Evolutionary conservation across 2,797 vertebrate species (phyloP).

Genomic region (Pseudomugil tenellus): DNA sequence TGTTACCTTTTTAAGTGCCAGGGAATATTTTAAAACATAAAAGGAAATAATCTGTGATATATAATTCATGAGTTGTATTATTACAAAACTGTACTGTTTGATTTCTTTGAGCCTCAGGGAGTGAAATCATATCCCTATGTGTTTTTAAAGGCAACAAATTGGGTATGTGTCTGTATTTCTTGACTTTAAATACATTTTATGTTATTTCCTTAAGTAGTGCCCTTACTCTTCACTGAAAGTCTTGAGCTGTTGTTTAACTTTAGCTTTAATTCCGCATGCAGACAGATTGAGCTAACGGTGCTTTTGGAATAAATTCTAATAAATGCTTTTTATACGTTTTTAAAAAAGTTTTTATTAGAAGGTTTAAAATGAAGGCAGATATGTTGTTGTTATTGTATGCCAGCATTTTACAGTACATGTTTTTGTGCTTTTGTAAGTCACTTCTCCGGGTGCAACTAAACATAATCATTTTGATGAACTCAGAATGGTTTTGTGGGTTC

Average conservation of each 20-base stretch:
- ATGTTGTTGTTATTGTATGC: slow-evolving; percentile 29
- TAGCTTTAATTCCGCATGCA: neutral
- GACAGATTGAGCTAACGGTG: neutral
- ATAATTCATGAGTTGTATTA: slow-evolving; percentile 56
- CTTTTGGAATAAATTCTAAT: neutral
- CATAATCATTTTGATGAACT: slow-evolving; percentile 64
- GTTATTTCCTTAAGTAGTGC: neutral
- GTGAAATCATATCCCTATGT: slow-evolving; percentile 18
- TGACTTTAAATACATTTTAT: slow-evolving; percentile 13
- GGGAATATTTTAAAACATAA: slow-evolving; percentile 52
- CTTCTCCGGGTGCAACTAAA: slow-evolving; percentile 63
- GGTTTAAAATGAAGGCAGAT: slow-evolving; percentile 54
- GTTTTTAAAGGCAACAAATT: slow-evolving; percentile 1
- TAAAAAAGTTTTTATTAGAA: neutral
- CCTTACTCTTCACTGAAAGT: neutral
- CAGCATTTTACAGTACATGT: slow-evolving; percentile 40
- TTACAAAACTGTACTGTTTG: slow-evolving; percentile 14
- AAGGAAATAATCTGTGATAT: slow-evolving; percentile 57
- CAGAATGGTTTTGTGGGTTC: slow-evolving; percentile 57
- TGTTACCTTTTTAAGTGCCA: slow-evolving; percentile 48
- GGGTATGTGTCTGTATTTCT: neutral
- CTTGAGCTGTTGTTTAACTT: neutral
- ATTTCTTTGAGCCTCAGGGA: slow-evolving; percentile 31
- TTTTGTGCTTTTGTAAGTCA: slow-evolving; percentile 65
- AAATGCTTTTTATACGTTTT: neutral